Percentiles rank a stretch among this genome's conserved stretches.
Conservation (phyloP, 2,888 invertebrate genomes). For the Drosophila sordidapex region DNA sequence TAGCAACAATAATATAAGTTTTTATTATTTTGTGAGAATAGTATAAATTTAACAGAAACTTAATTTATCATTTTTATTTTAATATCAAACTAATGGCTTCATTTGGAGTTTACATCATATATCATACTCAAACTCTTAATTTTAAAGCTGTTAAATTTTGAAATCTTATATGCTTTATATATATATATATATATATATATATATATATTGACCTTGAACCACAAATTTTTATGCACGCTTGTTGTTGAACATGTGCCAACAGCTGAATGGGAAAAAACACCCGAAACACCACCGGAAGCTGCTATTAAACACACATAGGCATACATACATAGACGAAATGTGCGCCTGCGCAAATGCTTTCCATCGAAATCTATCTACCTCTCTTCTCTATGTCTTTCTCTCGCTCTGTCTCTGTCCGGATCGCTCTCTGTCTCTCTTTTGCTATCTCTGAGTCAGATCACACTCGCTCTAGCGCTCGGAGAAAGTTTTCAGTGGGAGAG, state of each 20-base stretch:
- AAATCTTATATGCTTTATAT: neutral
- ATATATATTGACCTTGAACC: slow-evolving; percentile 61
- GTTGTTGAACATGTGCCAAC: slow-evolving; percentile 42
- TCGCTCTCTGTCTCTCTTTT: slow-evolving; percentile 1
- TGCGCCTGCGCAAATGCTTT: slow-evolving; percentile 68
- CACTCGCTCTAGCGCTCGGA: slow-evolving; percentile 28
- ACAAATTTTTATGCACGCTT: neutral
- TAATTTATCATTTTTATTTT: neutral
- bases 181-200: neutral
- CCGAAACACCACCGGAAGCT: slow-evolving; percentile 75
- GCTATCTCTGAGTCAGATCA: slow-evolving; percentile 7
- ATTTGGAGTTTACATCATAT: neutral
- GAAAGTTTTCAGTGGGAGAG: slow-evolving; percentile 64
- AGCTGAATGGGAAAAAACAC: slow-evolving; percentile 44
- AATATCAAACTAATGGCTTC: neutral
- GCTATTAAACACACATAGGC: slow-evolving; percentile 25
- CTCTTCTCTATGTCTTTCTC: slow-evolving; percentile 4
- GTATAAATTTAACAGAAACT: neutral
- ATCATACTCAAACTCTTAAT: neutral
- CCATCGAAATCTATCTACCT: neutral
- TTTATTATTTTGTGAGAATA: neutral
- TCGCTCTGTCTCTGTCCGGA: neutral
- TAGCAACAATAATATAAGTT: neutral
- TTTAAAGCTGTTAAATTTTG: slow-evolving; percentile 5
- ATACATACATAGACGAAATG: slow-evolving; percentile 11